phyloP scores from a whole-genome alignment of 1,140 invertebrate species.

The Drosophila triauraria region DNA sequence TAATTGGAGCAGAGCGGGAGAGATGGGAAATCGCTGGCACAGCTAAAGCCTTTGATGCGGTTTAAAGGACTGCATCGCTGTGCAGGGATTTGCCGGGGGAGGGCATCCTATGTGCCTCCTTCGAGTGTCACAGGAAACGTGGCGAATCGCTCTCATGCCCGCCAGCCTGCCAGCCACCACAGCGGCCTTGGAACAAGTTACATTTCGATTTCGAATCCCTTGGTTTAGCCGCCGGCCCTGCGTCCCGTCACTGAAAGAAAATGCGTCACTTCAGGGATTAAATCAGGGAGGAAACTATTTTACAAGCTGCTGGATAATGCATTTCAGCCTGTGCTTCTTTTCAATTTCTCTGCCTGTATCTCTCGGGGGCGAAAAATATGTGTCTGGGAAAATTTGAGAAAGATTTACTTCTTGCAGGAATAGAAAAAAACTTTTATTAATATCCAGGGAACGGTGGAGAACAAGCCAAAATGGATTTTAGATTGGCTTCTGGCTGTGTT shows the following conservation, averaged over 20 bases:
- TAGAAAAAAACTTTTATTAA: conserved; percentile 67
- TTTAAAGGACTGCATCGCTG: conserved; percentile 29
- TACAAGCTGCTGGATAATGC: too few relatives aligned
- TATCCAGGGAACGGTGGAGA: conserved; percentile 31
- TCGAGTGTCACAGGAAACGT: conserved; percentile 39
- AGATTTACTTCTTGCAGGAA: conserved; percentile 35
- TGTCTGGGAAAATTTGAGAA: conserved; percentile 38
- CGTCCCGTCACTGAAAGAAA: conserved; percentile 11
- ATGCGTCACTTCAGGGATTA: background rate
- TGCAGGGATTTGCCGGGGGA: conserved; percentile 15
- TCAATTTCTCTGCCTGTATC: conserved; percentile 7
- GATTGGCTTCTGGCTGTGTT: conserved; percentile 36
- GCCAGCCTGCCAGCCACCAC: conserved; percentile 65
- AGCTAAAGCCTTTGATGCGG: conserved; percentile 11
- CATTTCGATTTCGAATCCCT: conserved; percentile 72
- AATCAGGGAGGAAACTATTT: background rate
- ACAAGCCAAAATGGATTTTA: conserved; percentile 50
- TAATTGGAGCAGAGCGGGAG: conserved; percentile 53
- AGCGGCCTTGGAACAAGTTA: conserved; percentile 66
- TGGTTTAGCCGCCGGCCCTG: conserved; percentile 1
- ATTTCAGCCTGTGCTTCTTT: background rate
- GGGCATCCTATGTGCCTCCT: conserved; percentile 17
- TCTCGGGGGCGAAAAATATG: conserved; percentile 24
- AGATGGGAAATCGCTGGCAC: conserved; percentile 19
- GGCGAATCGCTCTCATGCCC: conserved; percentile 44